Percentiles rank a stretch among this genome's conserved stretches.
Evolutionary conservation across 1,140 invertebrate species (phyloP).

Genomic region (Charaxes varanes): DNA sequence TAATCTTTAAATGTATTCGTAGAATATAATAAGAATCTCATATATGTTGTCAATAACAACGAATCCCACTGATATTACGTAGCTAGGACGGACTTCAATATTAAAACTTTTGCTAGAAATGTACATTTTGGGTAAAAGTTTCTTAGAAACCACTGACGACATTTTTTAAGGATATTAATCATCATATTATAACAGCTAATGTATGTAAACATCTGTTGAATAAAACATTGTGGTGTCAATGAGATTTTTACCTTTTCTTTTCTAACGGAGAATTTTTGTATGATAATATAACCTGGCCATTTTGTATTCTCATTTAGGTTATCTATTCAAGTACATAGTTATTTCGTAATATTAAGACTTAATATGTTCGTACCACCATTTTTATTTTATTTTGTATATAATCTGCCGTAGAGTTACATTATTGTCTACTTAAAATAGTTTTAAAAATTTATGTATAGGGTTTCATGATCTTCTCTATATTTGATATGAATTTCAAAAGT

Average conservation of each 20-base stretch:
- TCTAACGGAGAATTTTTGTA: conserved; percentile 4
- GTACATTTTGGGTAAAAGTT: conserved; percentile 5
- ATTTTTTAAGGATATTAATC: too few species aligned
- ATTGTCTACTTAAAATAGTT: conserved; percentile 28
- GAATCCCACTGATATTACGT: conserved; percentile 24
- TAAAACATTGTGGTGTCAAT: too few species aligned
- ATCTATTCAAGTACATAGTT: conserved; percentile 24
- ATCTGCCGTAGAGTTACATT: conserved; percentile 31
- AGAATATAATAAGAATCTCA: conserved; percentile 24
- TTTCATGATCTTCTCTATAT: conserved; percentile 19
- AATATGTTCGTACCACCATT: conserved; percentile 57
- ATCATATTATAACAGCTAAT: too few species aligned
- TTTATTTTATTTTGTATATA: conserved; percentile 58
- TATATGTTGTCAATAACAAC: conserved; percentile 26
- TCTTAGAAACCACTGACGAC: too few species aligned
- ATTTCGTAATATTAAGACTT: conserved; percentile 24
- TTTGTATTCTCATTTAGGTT: conserved; percentile 6
- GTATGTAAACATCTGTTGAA: too few species aligned
- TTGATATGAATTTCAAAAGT: too few species aligned
- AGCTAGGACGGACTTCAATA: conserved; percentile 8
- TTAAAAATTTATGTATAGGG: conserved; percentile 16
- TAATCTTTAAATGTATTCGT: conserved; percentile 25
- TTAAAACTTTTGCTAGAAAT: not conserved
- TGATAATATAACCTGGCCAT: conserved; percentile 7
- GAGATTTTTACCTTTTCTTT: conserved; percentile 10